phyloP scores from a whole-genome alignment of 1,140 invertebrate species.

The Saccostrea glomerata region DNA sequence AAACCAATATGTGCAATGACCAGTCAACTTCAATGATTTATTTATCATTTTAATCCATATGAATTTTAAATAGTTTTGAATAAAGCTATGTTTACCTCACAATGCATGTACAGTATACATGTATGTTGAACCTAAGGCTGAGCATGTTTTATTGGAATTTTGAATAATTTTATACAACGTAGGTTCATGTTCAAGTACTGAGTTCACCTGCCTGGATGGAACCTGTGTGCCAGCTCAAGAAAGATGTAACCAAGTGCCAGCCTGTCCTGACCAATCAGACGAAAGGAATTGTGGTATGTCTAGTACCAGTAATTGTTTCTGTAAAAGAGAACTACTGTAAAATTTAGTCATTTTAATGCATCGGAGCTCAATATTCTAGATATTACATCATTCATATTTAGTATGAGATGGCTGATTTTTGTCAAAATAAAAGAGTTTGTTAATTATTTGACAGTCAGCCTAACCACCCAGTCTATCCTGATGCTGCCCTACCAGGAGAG shows the following conservation, averaged over 20 bases:
- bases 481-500: slow-evolving; percentile 16
- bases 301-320: too few species aligned
- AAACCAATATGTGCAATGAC: neutral
- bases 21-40: neutral
- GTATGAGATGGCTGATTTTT: neutral
- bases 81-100: neutral
- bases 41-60: neutral
- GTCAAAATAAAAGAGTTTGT: neutral
- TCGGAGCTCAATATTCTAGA: too few species aligned
- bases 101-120: neutral
- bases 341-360: too few species aligned
- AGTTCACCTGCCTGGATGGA: slow-evolving; percentile 77
- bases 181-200: slow-evolving; percentile 38
- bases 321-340: too few species aligned
- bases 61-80: neutral
- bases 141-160: neutral
- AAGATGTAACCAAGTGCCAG: slow-evolving; percentile 89
- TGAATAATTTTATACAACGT: neutral
- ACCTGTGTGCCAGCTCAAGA: slow-evolving; percentile 92
- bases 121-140: too few species aligned
- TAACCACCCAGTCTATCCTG: slow-evolving; percentile 15
- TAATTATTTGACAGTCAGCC: neutral
- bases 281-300: slow-evolving; percentile 63
- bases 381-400: neutral
- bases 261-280: slow-evolving; percentile 84